Base-by-base conservation (phyloP, 2,113 vertebrate genomes). In the Pantherophis guttatus region DNA sequence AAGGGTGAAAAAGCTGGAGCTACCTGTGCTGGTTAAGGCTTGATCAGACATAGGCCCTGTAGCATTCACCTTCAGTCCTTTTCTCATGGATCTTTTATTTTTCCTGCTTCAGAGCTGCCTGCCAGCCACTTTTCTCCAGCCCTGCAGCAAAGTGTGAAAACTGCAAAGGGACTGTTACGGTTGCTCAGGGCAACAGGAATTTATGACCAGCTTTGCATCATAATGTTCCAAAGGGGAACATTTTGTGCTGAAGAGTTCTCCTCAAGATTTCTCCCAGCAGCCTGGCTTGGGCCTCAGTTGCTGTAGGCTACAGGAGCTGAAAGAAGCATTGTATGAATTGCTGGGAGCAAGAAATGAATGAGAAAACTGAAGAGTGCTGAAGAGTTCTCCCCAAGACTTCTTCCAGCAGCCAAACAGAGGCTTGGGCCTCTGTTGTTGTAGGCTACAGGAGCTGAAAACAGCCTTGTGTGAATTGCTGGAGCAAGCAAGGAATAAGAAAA, bases 191-290 rank as follows among this genome's bases (percentile, higher is more conserved):
- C 90, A 96, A 94, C 54, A 23, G 88, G 58, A 70, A 58, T 21
- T 93, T 94, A 95, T 85, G 39, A 94, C 91, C 86, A 0, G 23
- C 89, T 93, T 94, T 94, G 50, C 15, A 39, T 92, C 92, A 81
- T 89, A 91, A 91, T 0, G 7, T 70, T 39, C 86, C n/a, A 57
- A 1, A 92, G 53, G 9, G 11, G 19, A 95, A 93, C 87, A 81
- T 13, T 90, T 65, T 10, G 39, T 87, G 87, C 0, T 59, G 85
- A 85, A 89, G 52, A 89, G 26, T 39, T 88, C 8, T 48, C 94
- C 94, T 52, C n/a, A n/a, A 88, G n/a, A 33, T 94, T 95, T 15
- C 1, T 93, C 48, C 70, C 12, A 87, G 5, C 87, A 44, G 24
- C n/a, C 10, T 87, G 21, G 2, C 29, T 19, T 0, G n/a, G 39